Percentiles rank a stretch among this genome's conserved stretches.
These are phyloP conservation scores for Clepsis dumicolana DNA, from an alignment of 2,888 invertebrate genomes.

Conservation along the genomic window DNA sequence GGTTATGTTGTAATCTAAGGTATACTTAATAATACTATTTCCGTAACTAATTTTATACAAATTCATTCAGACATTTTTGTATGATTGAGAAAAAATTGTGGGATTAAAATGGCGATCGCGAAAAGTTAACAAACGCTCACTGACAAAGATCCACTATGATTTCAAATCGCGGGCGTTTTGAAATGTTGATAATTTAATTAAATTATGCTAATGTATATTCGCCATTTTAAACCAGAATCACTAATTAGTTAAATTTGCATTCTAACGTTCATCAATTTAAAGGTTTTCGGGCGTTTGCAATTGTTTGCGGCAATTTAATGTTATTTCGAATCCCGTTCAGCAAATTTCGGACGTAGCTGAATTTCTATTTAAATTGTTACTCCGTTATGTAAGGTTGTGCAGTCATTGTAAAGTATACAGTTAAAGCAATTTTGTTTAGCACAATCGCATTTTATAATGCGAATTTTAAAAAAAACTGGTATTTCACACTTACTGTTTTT, in stretches of 20 bases:
- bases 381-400: neutral
- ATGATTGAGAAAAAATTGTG: no score
- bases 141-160: neutral
- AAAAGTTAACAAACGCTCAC: neutral
- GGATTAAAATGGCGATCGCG: neutral
- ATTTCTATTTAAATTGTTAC: neutral
- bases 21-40: no score
- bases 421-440: no score
- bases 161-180: neutral
- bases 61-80: no score
- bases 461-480: no score
- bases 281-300: neutral
- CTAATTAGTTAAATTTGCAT: slow-evolving; percentile 11
- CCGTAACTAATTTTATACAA: no score
- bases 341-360: neutral
- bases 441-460: no score
- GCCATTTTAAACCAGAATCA: slow-evolving; percentile 1
- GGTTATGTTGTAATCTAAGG: no score
- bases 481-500: no score
- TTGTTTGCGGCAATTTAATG: neutral
- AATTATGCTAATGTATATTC: neutral
- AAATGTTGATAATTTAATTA: neutral
- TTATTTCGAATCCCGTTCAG: neutral
- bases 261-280: neutral
- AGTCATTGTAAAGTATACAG: no score